phyloP scores from a whole-genome alignment of 2,888 invertebrate genomes.

The Drepanosiphum platanoidis region DNA sequence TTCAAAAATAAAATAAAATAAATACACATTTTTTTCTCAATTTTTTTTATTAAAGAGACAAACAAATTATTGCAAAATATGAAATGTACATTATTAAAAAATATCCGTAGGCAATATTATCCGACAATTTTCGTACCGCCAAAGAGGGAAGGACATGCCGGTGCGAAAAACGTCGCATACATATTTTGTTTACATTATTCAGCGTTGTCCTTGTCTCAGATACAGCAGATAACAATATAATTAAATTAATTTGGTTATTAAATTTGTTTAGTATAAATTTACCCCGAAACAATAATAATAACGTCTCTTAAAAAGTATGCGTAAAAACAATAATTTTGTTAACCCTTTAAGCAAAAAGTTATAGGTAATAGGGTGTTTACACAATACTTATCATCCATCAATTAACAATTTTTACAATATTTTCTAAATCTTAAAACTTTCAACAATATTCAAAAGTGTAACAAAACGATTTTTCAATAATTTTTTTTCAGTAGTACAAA shows the following conservation, averaged over 20 bases:
- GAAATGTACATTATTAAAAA: slow-evolving; percentile 62
- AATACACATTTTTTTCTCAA: slow-evolving; percentile 10
- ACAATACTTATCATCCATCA: slow-evolving; percentile 62
- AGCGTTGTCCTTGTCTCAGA: slow-evolving; percentile 62
- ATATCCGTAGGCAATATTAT: slow-evolving; percentile 62
- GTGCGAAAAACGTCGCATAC: slow-evolving; percentile 62
- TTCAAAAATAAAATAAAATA: slow-evolving; percentile 30
- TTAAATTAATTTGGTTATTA: slow-evolving; percentile 58
- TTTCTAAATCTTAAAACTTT: slow-evolving; percentile 61
- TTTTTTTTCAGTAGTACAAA: slow-evolving; percentile 56
- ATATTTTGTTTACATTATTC: slow-evolving; percentile 62
- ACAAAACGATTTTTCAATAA: slow-evolving; percentile 54
- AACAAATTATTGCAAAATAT: slow-evolving; percentile 62
- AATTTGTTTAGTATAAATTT: slow-evolving; percentile 52
- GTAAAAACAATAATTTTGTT: slow-evolving; percentile 55
- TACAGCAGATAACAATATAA: slow-evolving; percentile 62
- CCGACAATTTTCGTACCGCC: slow-evolving; percentile 62
- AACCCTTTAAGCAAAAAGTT: slow-evolving; percentile 62
- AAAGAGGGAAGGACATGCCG: slow-evolving; percentile 62
- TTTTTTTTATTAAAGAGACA: slow-evolving; percentile 62
- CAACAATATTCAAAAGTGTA: slow-evolving; percentile 62
- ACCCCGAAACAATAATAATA: slow-evolving; percentile 60
- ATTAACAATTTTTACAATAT: slow-evolving; percentile 62
- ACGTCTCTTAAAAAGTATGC: slow-evolving; percentile 59
- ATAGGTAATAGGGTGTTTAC: slow-evolving; percentile 56